Evolutionary conservation across 2,113 vertebrate genomes (phyloP).

Genomic region (Aythya baeri): DNA sequence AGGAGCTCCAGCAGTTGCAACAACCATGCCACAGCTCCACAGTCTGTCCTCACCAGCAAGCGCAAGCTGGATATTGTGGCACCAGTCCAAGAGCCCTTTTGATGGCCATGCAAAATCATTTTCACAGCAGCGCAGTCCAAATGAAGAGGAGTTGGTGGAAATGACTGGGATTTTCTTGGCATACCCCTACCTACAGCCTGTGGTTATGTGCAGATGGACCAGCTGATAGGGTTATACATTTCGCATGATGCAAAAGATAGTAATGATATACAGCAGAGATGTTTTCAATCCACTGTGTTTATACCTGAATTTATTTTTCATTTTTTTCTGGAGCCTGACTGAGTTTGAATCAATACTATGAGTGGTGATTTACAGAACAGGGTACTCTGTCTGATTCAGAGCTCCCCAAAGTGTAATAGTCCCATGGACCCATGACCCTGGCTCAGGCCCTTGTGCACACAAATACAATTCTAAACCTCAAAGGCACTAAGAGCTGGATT

Average conservation of each 20-base stretch:
- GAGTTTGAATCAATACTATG: neutral
- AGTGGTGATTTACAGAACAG: neutral
- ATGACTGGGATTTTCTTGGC: neutral
- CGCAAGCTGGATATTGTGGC: neutral
- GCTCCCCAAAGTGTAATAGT: neutral
- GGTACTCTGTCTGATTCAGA: neutral
- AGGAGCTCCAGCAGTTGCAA: neutral
- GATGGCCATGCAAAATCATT: neutral
- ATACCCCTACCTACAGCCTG: neutral
- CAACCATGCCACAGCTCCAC: neutral
- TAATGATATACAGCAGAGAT: neutral
- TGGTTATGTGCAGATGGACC: neutral
- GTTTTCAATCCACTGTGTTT: neutral
- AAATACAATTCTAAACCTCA: neutral
- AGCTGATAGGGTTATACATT: neutral
- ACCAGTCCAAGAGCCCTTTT: neutral
- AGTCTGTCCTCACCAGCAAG: neutral
- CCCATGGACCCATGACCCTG: neutral
- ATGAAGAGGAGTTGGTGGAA: slow-evolving; percentile 3
- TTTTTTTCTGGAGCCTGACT: neutral
- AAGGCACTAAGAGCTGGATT: neutral
- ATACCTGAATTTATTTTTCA: neutral
- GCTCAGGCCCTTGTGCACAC: neutral
- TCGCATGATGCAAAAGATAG: neutral
- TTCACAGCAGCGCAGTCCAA: neutral